Conservation (phyloP, 2,888 invertebrate species). For the Zhengitettix transpicula region DNA sequence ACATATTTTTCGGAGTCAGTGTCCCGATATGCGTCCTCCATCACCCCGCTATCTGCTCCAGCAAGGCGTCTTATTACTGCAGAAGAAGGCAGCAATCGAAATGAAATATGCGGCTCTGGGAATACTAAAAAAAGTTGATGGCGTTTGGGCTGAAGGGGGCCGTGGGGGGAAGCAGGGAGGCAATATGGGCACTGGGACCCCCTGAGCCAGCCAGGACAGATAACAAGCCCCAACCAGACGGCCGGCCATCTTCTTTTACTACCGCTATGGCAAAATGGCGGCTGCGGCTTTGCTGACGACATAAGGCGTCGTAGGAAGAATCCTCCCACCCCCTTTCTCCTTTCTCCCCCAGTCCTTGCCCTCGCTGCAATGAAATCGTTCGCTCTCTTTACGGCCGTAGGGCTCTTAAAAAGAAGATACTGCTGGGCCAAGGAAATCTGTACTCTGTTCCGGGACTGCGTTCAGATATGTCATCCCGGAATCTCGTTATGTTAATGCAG, state of each 20-base stretch:
- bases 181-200: not conserved
- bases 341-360: not conserved
- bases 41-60: not conserved
- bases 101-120: not conserved
- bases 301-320: not conserved
- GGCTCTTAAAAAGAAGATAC: no score
- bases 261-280: not conserved
- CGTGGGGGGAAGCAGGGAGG: not conserved
- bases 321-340: not conserved
- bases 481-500: no score
- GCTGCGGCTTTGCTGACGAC: not conserved
- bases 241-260: not conserved
- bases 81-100: not conserved
- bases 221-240: not conserved
- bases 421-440: no score
- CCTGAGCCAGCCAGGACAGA: not conserved
- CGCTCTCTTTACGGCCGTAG: no score
- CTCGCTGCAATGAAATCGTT: no score
- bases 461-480: no score
- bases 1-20: no score
- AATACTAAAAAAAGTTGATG: not conserved
- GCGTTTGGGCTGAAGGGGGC: not conserved
- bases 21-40: not conserved
- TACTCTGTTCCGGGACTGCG: no score
- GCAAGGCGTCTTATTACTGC: not conserved